Evolutionary conservation across 2,888 invertebrate species (phyloP).

Genomic region (Melanostoma scalare): DNA sequence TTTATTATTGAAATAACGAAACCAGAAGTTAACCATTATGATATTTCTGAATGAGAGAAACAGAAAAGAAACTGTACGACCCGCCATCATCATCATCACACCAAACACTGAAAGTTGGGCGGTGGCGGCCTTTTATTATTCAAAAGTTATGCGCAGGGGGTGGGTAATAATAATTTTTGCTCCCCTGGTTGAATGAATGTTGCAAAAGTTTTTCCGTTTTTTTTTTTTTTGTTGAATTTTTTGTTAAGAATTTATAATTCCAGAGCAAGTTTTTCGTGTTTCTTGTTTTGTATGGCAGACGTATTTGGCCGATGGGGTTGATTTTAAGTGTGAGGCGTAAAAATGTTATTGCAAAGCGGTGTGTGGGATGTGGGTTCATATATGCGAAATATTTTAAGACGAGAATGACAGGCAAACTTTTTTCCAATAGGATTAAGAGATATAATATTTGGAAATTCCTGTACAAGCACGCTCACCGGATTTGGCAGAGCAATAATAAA

Average conservation of each 20-base stretch:
- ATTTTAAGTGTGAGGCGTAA: slow-evolving; percentile 52
- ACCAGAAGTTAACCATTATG: slow-evolving; percentile 68
- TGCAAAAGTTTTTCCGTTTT: background rate
- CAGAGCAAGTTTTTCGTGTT: background rate
- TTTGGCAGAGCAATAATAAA: background rate
- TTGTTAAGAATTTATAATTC: slow-evolving; percentile 47
- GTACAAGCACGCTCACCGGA: slow-evolving; percentile 3
- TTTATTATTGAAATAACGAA: slow-evolving; percentile 69
- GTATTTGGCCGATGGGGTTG: slow-evolving; percentile 43
- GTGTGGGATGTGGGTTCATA: background rate
- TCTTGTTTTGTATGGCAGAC: background rate
- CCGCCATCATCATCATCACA: too few relatives aligned
- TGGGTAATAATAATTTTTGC: slow-evolving; percentile 10
- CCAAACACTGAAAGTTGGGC: too few relatives aligned
- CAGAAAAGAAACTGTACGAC: background rate
- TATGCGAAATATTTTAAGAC: background rate
- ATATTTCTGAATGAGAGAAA: slow-evolving; percentile 22
- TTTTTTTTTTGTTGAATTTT: slow-evolving; percentile 20
- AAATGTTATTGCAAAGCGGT: slow-evolving; percentile 16
- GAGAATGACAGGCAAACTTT: slow-evolving; percentile 45
- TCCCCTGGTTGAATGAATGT: background rate
- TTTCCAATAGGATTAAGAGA: slow-evolving; percentile 53
- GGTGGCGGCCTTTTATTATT: slow-evolving; percentile 14
- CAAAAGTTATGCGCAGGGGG: slow-evolving; percentile 10
- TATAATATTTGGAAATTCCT: slow-evolving; percentile 41